Evolutionary conservation across 2,888 invertebrate genomes (phyloP), one percentile per base, ranked within the genome.

Genomic region (Dromius quadrimaculatus): DNA sequence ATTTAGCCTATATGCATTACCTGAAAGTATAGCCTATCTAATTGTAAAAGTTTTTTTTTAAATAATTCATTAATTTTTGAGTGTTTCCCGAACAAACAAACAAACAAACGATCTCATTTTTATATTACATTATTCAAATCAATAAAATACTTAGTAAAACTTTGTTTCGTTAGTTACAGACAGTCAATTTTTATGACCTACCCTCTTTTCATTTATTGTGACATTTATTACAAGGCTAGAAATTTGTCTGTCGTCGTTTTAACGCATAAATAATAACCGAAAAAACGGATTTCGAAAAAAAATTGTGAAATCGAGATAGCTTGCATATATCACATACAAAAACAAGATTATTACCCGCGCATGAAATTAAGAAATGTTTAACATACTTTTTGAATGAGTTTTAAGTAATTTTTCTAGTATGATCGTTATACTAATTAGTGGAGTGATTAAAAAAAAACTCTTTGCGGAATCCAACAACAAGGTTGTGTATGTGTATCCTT

Each of bases 401-500:
- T 13, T 13, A 13, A 38, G 13, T n/a, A 13, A 11, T 38, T 13
- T 38, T 13, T 47, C 23, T 22, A 47, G 2, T 22, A 47, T 8
- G 5, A 47, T 47, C n/a, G 23, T 47, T 47, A 15, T 8, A 43
- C 1, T 47, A 23, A 36, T n/a, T 36, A 9, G 2, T 36, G 3
- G 36, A 38, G 38, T 38, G 15, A 13, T 6, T 23, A 54, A 54
- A 54, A 11, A 13, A 3, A 47, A 54, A 28, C 9, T 17, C 15
- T 11, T 54, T 54, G 50, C 50, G 50, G 50, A 54, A 54, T 54
- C 23, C 50, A 28, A n/a, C 9, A 28, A 6, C 28, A 23, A 54
- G 32, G 13, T 54, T 13, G 59, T 36, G 59, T 22, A 22, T 17
- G 8, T 11, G 59, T 59, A 19, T n/a, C 43, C 59, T n/a, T 59